Evolutionary conservation across 1,140 invertebrate species (phyloP), one percentile per base, ranked within the genome.

Genomic region (Maconellicoccus hirsutus): DNA sequence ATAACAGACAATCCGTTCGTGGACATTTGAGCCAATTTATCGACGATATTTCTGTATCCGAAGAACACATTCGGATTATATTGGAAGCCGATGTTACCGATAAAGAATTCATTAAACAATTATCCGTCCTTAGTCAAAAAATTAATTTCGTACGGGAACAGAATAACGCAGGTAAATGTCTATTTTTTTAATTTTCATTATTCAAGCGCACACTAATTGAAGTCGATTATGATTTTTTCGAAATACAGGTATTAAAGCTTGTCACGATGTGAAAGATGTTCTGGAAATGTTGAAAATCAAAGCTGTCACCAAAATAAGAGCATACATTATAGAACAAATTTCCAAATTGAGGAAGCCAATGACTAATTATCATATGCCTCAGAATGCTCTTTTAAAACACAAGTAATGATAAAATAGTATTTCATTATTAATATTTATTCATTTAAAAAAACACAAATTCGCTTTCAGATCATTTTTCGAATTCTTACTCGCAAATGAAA

Each of bases 321-420:
- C 91, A 21, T 99, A 96, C 80, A 82, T 98, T 25, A 80, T 99
- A 10, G 91, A 96, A 76, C 96, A 98, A 79, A 96, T 98, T 72
- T 95, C 94, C 75, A 95, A 96, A 79, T 98, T 99, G 80, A 84
- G 94, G 2, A 98, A 98, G 81, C 95, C 97, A 16, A 94, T 98
- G 88, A 91, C 95, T 2, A 99, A 99, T 82, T 99, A 98, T 82
- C 96, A 98, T 83, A 90, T 99, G 71, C 92, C 95, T 33, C 97
- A 99, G 80, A 98, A 98, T 83, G 92, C 94, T 52, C 90, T 99
- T 85, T 80, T 99, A 0, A 99, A 98, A 80, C 92, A 94, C 79
- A 98, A 96, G 83, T 85, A 78, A 79, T 76, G 22, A 14, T 33
- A 3, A n/a, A 25, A 7, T 33, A 6, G 3, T 70, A 4, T 4